Evolutionary conservation across 2,888 invertebrate genomes (phyloP).

Genomic region (Uropetala carovei): DNA sequence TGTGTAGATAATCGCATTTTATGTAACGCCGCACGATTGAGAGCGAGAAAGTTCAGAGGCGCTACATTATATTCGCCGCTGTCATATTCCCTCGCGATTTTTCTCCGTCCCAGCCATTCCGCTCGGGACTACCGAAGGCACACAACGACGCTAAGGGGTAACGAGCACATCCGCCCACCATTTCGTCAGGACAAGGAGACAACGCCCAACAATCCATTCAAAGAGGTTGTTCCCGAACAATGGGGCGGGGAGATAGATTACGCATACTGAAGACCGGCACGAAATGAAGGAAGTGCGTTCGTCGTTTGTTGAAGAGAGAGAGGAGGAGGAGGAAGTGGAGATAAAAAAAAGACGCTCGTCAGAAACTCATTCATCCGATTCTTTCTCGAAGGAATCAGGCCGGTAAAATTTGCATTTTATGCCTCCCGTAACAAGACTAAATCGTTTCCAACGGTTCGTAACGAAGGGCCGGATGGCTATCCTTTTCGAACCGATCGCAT

Average conservation of each 20-base stretch:
- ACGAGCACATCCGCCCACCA: slow-evolving; percentile 21
- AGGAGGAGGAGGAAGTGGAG: neutral
- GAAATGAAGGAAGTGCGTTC: slow-evolving; percentile 11
- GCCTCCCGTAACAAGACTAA: too few relatives aligned
- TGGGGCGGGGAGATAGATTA: neutral
- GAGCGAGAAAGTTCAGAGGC: neutral
- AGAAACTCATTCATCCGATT: too few relatives aligned
- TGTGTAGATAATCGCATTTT: too few relatives aligned
- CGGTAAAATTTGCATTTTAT: too few relatives aligned
- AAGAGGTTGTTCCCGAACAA: slow-evolving; percentile 28
- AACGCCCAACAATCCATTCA: slow-evolving; percentile 20
- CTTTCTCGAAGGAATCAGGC: too few relatives aligned
- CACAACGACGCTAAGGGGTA: neutral
- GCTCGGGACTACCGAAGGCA: slow-evolving; percentile 7
- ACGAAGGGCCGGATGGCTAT: too few relatives aligned
- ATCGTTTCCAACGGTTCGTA: too few relatives aligned
- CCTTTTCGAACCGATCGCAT: too few relatives aligned
- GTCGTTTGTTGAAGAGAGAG: neutral
- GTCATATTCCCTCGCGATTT: neutral
- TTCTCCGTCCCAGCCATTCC: neutral
- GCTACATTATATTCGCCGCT: neutral
- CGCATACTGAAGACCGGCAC: slow-evolving; percentile 12
- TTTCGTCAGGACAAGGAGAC: slow-evolving; percentile 20
- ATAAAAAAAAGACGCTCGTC: too few relatives aligned
- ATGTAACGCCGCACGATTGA: too few relatives aligned